Evolutionary conservation across 2,797 vertebrate species (phyloP), one percentile per base, ranked within the genome.

Genomic region (Fratercula arctica): DNA sequence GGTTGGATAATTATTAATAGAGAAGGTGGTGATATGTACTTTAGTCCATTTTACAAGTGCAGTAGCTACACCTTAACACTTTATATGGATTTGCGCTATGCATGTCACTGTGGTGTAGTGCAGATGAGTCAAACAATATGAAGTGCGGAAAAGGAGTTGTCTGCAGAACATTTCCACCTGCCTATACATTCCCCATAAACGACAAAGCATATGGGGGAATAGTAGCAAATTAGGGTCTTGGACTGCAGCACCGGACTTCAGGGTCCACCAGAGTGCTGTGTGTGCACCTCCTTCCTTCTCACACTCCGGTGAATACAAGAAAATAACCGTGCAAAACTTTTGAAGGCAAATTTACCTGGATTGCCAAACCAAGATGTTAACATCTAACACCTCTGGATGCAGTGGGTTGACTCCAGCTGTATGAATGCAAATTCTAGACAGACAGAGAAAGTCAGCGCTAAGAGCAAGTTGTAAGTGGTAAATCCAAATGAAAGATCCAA

Each of bases 31-130:
- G 56, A 26, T 73, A 23, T 1, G 17, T 66, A 41, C 37, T 43
- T 83, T 54, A 51, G 25, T 51, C 15, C 16, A 14, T 15, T 50
- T 50, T 87, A 80, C 2, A 3, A 90, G 61, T 29, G 43, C 41
- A 73, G 18, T 53, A 79, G 59, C 11, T 68, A 28, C 9, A n/a
- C 8, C 7, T 81, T 48, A 17, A 56, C 28, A 23, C 8, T 64
- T 18, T 35, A 0, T 26, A n/a, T 13, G 31, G 41, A 60, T 79
- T 76, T 85, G 12, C 1, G 1, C 24, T 28, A 13, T n/a, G 43
- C 18, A 12, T 45, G 23, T 50, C 9, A 8, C n/a, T 0, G 0
- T 20, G 18, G n/a, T 19, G 16, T 8, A 25, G 7, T 48, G n/a
- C 18, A 75, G 66, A 25, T 60, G 26, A 81, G 31, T 46, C 10